Percentiles rank a stretch among this genome's conserved stretches.
These are phyloP conservation scores for Apodemus speciosus DNA, from an alignment of 2,113 vertebrate genomes.

Conservation along the genomic window DNA sequence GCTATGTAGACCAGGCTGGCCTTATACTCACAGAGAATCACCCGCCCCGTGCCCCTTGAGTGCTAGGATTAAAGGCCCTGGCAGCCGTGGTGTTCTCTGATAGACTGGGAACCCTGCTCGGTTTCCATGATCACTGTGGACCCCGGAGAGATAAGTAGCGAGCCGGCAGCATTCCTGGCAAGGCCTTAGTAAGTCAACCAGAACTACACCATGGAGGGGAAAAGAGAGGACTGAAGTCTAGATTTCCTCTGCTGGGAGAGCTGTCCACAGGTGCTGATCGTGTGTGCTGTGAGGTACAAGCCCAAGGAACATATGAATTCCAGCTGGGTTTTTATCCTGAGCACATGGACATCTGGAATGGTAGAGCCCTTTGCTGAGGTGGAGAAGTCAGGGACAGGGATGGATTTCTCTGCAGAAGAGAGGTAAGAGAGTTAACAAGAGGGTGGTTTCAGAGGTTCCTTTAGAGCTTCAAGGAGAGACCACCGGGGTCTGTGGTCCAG, in stretches of 20 bases:
- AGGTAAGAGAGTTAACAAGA: not conserved
- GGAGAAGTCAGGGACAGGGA: not conserved
- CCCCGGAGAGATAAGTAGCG: not conserved
- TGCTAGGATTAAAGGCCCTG: not conserved
- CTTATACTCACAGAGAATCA: not conserved
- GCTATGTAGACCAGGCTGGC: not conserved
- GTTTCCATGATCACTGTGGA: not conserved
- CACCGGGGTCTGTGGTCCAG: not conserved
- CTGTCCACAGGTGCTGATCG: not conserved
- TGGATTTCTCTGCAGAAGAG: not conserved
- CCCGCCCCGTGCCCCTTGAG: too few species aligned
- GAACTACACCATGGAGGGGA: fast-evolving
- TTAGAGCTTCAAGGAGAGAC: not conserved
- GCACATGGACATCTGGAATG: not conserved
- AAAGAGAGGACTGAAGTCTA: not conserved
- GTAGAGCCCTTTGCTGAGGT: not conserved
- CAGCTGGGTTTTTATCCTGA: not conserved
- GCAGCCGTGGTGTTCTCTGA: not conserved
- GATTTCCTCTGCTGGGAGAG: not conserved
- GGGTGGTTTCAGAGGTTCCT: not conserved
- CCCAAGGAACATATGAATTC: not conserved
- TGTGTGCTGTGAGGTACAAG: not conserved
- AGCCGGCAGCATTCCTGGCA: not conserved
- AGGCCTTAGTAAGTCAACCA: not conserved
- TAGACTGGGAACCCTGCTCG: not conserved